A percentile compares a stretch with the other conserved stretches of the same genome.
Evolutionary conservation across 2,888 invertebrate genomes (phyloP).

Genomic region (Rotaria sp.): DNA sequence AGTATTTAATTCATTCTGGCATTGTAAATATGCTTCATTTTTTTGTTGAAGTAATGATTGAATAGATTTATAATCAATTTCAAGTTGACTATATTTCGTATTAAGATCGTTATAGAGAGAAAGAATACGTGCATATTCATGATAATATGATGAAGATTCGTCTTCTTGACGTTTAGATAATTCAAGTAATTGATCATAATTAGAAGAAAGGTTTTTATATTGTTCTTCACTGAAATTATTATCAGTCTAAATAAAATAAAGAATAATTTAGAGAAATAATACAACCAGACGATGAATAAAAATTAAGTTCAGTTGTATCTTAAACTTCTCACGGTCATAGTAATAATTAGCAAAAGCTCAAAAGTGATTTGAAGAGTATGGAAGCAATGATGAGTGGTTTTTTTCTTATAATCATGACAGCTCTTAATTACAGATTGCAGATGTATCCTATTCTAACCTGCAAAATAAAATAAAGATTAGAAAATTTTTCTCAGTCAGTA

Average conservation of each 20-base stretch:
- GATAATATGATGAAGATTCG: not conserved
- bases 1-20: conserved; percentile 17
- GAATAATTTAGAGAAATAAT: not conserved
- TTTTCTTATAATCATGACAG: no score
- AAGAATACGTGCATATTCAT: not conserved
- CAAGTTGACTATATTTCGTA: conserved; percentile 2
- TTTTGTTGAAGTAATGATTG: not conserved
- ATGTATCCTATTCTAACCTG: no score
- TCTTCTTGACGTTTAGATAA: not conserved
- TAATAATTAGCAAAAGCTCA: no score
- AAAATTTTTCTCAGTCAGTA: no score
- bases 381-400: no score
- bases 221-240: not conserved
- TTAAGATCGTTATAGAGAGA: not conserved
- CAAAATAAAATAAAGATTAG: no score
- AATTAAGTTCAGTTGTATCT: no score
- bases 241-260: not conserved
- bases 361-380: no score
- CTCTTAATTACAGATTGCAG: no score
- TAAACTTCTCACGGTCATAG: no score
- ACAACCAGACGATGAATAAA: no score
- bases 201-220: not conserved
- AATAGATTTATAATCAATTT: not conserved
- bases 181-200: not conserved
- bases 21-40: not conserved